phyloP scores from a whole-genome alignment of 2,113 vertebrate species.

The Nettapus auritus region DNA sequence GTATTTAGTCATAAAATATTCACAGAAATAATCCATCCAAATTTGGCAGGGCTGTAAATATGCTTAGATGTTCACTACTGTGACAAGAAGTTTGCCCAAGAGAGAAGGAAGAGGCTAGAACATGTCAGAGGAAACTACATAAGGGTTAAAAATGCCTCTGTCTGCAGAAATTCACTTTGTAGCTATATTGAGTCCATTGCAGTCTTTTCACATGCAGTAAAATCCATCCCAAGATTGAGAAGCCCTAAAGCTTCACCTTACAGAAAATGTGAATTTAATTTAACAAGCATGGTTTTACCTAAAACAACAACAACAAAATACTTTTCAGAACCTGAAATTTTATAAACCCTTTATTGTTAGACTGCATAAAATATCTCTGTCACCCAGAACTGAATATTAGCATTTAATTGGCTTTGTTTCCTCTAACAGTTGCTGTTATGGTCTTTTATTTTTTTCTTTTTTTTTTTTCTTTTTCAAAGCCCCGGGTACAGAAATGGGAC shows the following conservation, averaged over 20 bases:
- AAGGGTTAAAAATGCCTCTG: neutral
- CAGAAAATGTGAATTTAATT: constrained; percentile 30
- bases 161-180: neutral
- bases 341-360: neutral
- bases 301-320: neutral
- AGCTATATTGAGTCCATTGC: neutral
- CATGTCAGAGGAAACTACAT: neutral
- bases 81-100: neutral
- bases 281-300: neutral
- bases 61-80: neutral
- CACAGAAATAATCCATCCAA: neutral
- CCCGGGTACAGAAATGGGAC: neutral
- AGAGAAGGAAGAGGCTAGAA: neutral
- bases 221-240: neutral
- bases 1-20: neutral
- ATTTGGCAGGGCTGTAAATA: neutral
- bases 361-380: neutral
- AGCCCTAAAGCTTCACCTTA: neutral
- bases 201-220: neutral
- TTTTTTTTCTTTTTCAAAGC: neutral
- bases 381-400: neutral
- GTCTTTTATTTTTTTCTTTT: neutral
- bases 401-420: constrained; percentile 8
- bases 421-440: neutral
- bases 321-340: constrained; percentile 19